Evolutionary conservation across 2,888 invertebrate genomes (phyloP), one percentile per base, ranked within the genome.

Genomic region (Carcina quercana): DNA sequence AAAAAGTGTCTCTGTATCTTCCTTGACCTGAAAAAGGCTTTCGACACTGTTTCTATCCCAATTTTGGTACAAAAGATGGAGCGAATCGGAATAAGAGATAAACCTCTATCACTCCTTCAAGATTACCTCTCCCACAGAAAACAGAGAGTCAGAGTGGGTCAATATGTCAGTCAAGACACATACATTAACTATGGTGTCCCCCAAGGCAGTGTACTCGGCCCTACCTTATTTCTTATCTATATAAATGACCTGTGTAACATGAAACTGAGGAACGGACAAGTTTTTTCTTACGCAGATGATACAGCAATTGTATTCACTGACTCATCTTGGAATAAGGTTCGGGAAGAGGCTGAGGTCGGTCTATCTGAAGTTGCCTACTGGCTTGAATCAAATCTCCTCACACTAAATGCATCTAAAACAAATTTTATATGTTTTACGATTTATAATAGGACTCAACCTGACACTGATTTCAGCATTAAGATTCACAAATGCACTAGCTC

Each of bases 361-460:
- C 26, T 38, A 7, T 5, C 15, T 8, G 3, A 22, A 12, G 15
- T 38, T 14, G 10, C 27, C 22, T 1, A 4, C 4, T 38, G 32
- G 34, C 29, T 38, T 1, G 12, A 30, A n/a, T 3, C 2, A 11
- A 38, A 34, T 12, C 21, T 37, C 1, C 14, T 37, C 1, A 37
- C 19, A 11, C n/a, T 33, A 28, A 33, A 33, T 24, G 25, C 17
- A 13, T 17, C 15, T 10, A 22, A 25, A 27, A 15, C 27, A 10
- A 27, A 27, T 6, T 27, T 15, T 13, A 25, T 22, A 11, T 37
- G 25, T 11, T 11, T 37, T 29, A 32, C 32, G 20, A 0, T 68
- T 88, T 88, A 64, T 68, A 20, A 82, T 83, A 28, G 14, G 8
- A 19, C 28, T 12, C 28, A 28, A 12, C 28, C 28, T 11, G 6